Conservation (phyloP, 2,113 vertebrate genomes). For the Galbula dea region DNA sequence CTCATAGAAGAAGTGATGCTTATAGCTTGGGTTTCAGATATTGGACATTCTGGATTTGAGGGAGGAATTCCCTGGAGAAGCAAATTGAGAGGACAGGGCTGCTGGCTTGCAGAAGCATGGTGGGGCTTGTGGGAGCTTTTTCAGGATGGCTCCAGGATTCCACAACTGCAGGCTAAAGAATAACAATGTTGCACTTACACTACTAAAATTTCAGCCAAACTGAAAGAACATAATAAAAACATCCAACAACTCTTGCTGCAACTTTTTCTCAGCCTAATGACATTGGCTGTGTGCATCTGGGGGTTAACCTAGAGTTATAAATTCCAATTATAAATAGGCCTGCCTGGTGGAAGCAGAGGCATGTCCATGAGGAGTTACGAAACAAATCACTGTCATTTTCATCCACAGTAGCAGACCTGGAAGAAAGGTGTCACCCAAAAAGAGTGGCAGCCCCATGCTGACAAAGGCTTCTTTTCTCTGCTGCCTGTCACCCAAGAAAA, state of each 20-base stretch:
- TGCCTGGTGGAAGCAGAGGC: neutral
- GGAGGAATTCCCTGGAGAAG: neutral
- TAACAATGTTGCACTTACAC: neutral
- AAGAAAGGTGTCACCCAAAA: neutral
- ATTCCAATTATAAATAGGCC: neutral
- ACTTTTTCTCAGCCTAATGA: neutral
- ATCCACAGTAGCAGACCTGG: neutral
- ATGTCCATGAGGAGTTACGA: neutral
- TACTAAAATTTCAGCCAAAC: neutral
- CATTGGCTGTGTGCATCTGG: neutral
- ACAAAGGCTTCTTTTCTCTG: neutral
- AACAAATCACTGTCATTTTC: neutral
- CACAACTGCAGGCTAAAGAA: neutral
- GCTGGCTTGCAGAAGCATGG: fast-evolving
- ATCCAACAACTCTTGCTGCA: neutral
- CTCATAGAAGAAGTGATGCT: neutral
- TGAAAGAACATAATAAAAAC: too few species aligned
- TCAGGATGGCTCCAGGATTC: neutral
- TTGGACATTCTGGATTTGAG: fast-evolving
- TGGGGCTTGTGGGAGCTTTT: neutral
- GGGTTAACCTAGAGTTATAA: neutral
- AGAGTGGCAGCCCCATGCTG: neutral
- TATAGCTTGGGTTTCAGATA: neutral
- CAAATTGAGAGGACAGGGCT: neutral
- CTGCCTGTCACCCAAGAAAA: neutral